phyloP scores from a whole-genome alignment of 2,113 vertebrate genomes.

The Helogale parvula region DNA sequence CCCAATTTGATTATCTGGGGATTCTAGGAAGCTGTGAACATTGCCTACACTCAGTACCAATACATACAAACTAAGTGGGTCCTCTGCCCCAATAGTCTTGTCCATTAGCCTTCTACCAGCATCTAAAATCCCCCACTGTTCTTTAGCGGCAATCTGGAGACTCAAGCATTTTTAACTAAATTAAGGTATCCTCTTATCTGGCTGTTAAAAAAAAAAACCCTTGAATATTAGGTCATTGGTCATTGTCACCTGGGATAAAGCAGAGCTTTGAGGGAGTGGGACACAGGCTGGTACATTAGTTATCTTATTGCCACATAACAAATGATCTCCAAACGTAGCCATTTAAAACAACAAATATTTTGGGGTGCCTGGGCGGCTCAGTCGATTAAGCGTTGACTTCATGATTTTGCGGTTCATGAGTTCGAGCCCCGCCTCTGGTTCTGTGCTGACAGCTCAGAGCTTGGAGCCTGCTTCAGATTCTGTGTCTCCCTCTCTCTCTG shows the following conservation, averaged over 20 bases:
- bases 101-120: background rate
- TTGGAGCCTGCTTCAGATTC: too few species aligned
- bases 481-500: too few species aligned
- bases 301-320: constrained; percentile 5
- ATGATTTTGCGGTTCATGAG: too few species aligned
- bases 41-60: constrained; percentile 7
- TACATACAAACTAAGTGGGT: background rate
- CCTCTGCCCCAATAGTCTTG: constrained; percentile 23
- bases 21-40: background rate
- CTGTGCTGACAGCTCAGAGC: too few species aligned
- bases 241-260: constrained; percentile 39
- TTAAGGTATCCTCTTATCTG: background rate
- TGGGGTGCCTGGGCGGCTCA: background rate
- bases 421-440: too few species aligned
- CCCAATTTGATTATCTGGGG: background rate
- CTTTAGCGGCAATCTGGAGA: constrained; percentile 12
- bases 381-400: too few species aligned
- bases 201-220: background rate
- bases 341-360: constrained; percentile 27
- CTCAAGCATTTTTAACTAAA: constrained; percentile 52
- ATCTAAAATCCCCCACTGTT: background rate
- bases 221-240: constrained; percentile 14
- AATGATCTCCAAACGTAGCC: background rate
- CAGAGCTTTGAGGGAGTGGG: constrained; percentile 22
- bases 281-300: background rate